Conservation (phyloP, 2,113 vertebrate species). For the Ptilonorhynchus violaceus region DNA sequence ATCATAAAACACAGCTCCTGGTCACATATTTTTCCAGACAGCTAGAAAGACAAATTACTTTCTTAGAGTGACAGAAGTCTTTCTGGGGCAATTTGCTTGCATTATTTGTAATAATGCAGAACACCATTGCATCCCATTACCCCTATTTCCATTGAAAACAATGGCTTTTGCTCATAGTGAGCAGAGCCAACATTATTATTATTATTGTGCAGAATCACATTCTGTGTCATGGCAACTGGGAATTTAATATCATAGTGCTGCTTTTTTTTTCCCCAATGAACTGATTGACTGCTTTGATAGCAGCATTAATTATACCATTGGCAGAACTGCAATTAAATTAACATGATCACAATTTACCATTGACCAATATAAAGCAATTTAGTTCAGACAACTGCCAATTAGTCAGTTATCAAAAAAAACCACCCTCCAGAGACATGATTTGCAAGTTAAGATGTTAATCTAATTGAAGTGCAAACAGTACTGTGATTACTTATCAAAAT, state of each 20-base stretch:
- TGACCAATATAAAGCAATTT: conserved; percentile 59
- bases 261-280: conserved; percentile 11
- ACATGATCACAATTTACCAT: conserved; percentile 44
- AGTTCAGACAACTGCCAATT: conserved; percentile 61
- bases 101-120: background rate
- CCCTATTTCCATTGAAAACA: background rate
- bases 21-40: background rate
- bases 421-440: conserved; percentile 2
- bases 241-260: conserved; percentile 6
- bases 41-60: background rate
- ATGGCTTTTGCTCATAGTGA: background rate
- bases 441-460: conserved; percentile 29
- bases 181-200: background rate
- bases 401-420: conserved; percentile 42
- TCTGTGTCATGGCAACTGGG: background rate
- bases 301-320: conserved; percentile 21
- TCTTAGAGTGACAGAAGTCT: background rate
- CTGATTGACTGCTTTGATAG: conserved; percentile 11
- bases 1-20: background rate
- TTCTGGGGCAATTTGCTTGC: background rate
- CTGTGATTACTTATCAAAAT: conserved; percentile 20
- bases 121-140: rapidly evolving
- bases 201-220: conserved; percentile 18
- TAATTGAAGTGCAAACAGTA: conserved; percentile 43
- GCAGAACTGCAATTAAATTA: conserved; percentile 62